Percentiles rank a stretch among this genome's conserved stretches.
phyloP scores from a whole-genome alignment of 1,140 invertebrate genomes.

The Aphaenogaster floridana region DNA sequence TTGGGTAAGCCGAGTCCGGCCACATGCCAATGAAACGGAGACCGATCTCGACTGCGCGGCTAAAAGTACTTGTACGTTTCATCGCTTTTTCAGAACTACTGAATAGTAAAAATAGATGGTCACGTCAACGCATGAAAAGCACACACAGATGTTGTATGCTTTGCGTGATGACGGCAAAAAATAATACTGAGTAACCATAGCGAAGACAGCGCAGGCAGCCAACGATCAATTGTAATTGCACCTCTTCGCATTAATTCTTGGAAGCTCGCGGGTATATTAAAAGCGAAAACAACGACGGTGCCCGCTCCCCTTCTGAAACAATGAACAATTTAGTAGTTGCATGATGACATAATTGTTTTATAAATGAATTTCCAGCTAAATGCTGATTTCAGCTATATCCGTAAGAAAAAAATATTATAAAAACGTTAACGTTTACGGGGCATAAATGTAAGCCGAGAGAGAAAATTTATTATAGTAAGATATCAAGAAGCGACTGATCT shows the following conservation, averaged over 20 bases:
- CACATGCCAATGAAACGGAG: conserved; percentile 44
- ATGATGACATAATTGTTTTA: conserved; percentile 15
- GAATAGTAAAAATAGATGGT: background rate
- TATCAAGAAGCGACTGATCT: background rate
- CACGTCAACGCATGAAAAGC: background rate
- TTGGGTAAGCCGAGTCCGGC: conserved; percentile 20
- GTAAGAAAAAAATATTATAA: background rate
- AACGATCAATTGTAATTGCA: conserved; percentile 40
- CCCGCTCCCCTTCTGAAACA: background rate
- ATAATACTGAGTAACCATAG: conserved; percentile 28
- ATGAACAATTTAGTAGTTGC: conserved; percentile 5
- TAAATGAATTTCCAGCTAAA: conserved; percentile 3
- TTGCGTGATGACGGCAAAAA: background rate
- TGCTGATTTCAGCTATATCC: background rate
- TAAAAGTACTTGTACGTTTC: background rate
- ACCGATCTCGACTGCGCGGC: background rate
- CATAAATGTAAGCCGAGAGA: background rate
- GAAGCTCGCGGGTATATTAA: conserved; percentile 1
- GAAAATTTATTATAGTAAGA: background rate
- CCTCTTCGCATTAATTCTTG: conserved; percentile 14
- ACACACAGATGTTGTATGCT: background rate
- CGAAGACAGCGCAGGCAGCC: background rate
- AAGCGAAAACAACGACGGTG: background rate
- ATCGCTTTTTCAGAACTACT: background rate
- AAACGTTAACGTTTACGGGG: background rate